Base-by-base conservation (phyloP, 2,797 vertebrate genomes). In the Sparidentex hasta region DNA sequence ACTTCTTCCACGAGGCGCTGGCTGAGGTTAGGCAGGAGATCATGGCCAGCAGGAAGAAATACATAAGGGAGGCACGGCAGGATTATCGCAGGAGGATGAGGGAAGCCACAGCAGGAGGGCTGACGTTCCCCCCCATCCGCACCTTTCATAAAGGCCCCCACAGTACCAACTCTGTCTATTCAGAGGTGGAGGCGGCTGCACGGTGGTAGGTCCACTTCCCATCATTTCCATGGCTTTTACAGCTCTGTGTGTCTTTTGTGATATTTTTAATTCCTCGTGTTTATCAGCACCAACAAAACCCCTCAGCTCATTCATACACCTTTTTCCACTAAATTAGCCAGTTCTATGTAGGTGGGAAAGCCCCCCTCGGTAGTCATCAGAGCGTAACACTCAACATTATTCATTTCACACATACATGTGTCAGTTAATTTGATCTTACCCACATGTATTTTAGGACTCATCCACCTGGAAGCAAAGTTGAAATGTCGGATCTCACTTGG, bases 401-500 rank as follows among this genome's bases (percentile, higher is more conserved):
- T 38, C 38, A 38, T 38, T 38, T 38, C 38, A 38, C 1, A 11
- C 38, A 38, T 7, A 33, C 29, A 58, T 29, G 12, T 58, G 29
- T 17, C 43, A 11, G 14, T 61, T 1, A 69, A 38, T 78, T 61
- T 55, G 4, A 51, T 81, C 59, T 77, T 20, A 55, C 71, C 47
- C 54, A 14, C 43, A 50, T 66, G 23, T 65, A 67, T 67, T 94
- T 81, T 74, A 98, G 96, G 96, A 92, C 76, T 66, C 88, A 93
- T 90, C 81, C 86, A 83, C 89, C 93, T n/a, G 90, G 82, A 75
- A 88, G 91, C 83, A 93, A 95, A 75, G 93, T 96, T 55, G 93
- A 94, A 90, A 94, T 99, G 81, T 92, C 94, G 62, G 96, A 98
- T 63, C 90, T 98, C 75, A 98, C 96, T 51, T 97, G 97, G 97